Conservation (phyloP, 2,113 vertebrate genomes). For the Eidolon helvum region DNA sequence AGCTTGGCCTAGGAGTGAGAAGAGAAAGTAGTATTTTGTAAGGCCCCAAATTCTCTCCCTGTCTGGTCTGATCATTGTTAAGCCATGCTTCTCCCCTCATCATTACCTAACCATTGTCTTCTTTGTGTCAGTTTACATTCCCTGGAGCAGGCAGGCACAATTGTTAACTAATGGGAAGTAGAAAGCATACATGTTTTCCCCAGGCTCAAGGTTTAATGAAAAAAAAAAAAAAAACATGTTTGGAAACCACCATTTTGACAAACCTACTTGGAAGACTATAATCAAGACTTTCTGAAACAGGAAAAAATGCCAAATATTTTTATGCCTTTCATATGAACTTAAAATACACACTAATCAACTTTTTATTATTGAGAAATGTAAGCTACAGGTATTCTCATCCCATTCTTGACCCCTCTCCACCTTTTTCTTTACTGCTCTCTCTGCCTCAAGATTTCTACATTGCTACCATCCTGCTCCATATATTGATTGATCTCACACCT, state of each 20-base stretch:
- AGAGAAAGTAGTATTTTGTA: not conserved
- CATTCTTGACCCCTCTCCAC: not conserved
- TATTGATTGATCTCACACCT: not conserved
- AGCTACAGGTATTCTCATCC: not conserved
- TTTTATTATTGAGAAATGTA: not conserved
- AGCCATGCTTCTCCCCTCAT: not conserved
- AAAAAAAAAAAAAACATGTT: not conserved
- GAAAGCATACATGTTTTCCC: not conserved
- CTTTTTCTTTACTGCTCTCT: not conserved
- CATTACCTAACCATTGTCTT: not conserved
- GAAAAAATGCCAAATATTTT: slow-evolving; percentile 12
- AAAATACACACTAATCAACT: not conserved
- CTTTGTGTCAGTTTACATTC: not conserved
- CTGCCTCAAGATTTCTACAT: not conserved
- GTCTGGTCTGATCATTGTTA: not conserved
- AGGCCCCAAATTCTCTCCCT: not conserved
- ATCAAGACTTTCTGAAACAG: slow-evolving; percentile 30
- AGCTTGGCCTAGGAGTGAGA: not conserved
- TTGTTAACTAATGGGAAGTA: not conserved
- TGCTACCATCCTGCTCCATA: not conserved
- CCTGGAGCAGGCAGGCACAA: not conserved
- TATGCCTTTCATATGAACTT: not conserved
- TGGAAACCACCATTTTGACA: slow-evolving; percentile 16
- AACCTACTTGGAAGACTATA: slow-evolving; percentile 18
- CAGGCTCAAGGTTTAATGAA: not conserved